phyloP scores from a whole-genome alignment of 64 coral and sea anemone genomes.

The Montipora capricornis region DNA sequence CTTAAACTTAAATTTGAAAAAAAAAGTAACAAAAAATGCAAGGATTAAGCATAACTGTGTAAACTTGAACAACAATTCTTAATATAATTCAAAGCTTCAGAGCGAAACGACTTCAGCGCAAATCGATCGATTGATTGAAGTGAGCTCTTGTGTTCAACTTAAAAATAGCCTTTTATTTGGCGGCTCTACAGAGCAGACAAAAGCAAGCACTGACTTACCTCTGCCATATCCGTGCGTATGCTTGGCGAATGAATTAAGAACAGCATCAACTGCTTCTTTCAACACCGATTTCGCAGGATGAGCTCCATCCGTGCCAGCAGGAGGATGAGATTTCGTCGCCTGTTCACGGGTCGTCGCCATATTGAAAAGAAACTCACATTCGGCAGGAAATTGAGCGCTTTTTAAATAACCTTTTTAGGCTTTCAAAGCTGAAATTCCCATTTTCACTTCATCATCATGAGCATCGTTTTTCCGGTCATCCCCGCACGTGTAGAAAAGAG shows the following conservation, averaged over 20 bases:
- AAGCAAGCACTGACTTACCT: slow-evolving; percentile 44
- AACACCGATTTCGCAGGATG: slow-evolving; percentile 86
- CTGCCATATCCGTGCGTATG: slow-evolving; percentile 91
- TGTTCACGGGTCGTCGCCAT: slow-evolving; percentile 23
- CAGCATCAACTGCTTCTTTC: slow-evolving; percentile 98
- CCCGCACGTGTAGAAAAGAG: not conserved
- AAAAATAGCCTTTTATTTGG: too few species aligned
- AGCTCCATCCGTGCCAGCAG: slow-evolving; percentile 34
- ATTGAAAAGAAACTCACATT: not conserved
- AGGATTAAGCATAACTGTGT: too few species aligned
- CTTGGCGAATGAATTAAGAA: slow-evolving; percentile 92
- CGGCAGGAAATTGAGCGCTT: not conserved
- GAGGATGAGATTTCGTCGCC: not conserved
- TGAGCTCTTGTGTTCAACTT: too few species aligned
- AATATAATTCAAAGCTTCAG: too few species aligned
- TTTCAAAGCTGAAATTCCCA: not conserved
- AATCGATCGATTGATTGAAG: too few species aligned
- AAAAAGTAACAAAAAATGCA: too few species aligned
- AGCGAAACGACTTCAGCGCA: too few species aligned
- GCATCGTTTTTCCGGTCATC: not conserved
- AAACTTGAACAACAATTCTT: too few species aligned
- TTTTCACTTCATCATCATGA: not conserved
- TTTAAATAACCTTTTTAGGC: not conserved
- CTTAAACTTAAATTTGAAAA: too few species aligned
- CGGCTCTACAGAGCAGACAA: too few species aligned